Evolutionary conservation across 2,888 invertebrate species (phyloP).

Genomic region (Acanthacorydalis orientalis): DNA sequence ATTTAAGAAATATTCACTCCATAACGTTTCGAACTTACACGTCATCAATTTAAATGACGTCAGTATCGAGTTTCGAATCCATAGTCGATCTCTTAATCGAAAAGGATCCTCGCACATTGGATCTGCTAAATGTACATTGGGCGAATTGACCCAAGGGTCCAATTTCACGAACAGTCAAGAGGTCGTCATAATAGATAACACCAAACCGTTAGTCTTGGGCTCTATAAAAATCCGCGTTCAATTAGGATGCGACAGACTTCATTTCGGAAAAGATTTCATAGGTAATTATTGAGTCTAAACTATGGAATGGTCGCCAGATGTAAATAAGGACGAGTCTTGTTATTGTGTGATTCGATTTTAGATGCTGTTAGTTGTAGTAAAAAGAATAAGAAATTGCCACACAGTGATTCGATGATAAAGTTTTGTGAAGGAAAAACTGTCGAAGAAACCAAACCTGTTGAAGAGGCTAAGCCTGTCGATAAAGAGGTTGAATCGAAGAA

Average conservation of each 20-base stretch:
- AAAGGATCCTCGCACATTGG: slow-evolving; percentile 27
- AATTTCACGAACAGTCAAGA: slow-evolving; percentile 23
- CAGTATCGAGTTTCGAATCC: slow-evolving; percentile 26
- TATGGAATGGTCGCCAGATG: neutral
- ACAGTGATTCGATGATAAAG: slow-evolving; percentile 10
- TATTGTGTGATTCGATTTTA: slow-evolving; percentile 10
- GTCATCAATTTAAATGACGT: slow-evolving; percentile 18
- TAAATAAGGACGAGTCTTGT: neutral
- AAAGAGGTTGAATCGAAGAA: neutral
- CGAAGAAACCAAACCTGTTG: no score
- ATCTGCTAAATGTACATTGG: slow-evolving; percentile 23
- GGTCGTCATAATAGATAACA: slow-evolving; percentile 24
- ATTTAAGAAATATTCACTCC: slow-evolving; percentile 28
- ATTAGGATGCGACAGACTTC: slow-evolving; percentile 28
- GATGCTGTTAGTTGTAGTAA: slow-evolving; percentile 16
- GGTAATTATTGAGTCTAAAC: slow-evolving; percentile 17
- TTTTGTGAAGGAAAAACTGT: neutral
- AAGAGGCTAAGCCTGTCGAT: neutral
- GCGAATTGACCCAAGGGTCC: slow-evolving; percentile 20
- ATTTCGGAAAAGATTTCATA: slow-evolving; percentile 32
- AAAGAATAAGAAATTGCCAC: slow-evolving; percentile 12
- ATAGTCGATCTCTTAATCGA: slow-evolving; percentile 27
- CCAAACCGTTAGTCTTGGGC: slow-evolving; percentile 25
- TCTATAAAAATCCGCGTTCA: slow-evolving; percentile 27
- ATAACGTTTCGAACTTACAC: slow-evolving; percentile 23